Evolutionary conservation across 2,888 invertebrate species (phyloP).

Genomic region (Apomyelois bistriatella): DNA sequence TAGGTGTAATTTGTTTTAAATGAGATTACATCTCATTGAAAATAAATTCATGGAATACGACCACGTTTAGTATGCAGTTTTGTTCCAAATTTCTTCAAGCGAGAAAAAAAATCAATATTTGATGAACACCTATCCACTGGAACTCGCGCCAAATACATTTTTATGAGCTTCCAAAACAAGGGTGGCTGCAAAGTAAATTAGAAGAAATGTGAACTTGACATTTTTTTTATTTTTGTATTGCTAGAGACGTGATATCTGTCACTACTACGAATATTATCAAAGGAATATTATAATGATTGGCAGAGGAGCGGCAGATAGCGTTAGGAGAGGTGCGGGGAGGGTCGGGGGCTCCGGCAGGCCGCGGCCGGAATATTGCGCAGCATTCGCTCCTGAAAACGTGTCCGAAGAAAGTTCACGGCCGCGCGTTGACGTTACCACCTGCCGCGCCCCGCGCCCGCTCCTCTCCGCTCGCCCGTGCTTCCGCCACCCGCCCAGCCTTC

Average conservation of each 20-base stretch:
- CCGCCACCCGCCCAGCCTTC: slow-evolving; percentile 46
- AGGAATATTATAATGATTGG: slow-evolving; percentile 16
- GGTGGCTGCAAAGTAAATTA: slow-evolving; percentile 8
- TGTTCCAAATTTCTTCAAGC: slow-evolving; percentile 42
- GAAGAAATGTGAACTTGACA: too few species aligned
- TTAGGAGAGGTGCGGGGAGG: slow-evolving; percentile 36
- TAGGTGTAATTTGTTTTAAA: too few species aligned
- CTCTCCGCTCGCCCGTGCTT: slow-evolving; percentile 28
- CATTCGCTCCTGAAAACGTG: slow-evolving; percentile 77
- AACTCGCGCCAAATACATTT: slow-evolving; percentile 68
- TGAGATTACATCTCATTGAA: background rate
- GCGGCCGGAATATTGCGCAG: slow-evolving; percentile 70
- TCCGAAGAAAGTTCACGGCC: slow-evolving; percentile 80
- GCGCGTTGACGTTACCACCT: slow-evolving; percentile 75
- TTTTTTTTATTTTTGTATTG: background rate
- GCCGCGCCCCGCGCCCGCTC: slow-evolving; percentile 46
- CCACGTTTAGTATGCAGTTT: slow-evolving; percentile 30
- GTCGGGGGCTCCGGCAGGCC: slow-evolving; percentile 37
- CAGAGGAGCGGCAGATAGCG: slow-evolving; percentile 24
- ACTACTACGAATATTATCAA: slow-evolving; percentile 19
- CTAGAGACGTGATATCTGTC: background rate
- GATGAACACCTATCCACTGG: slow-evolving; percentile 44
- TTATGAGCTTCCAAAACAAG: slow-evolving; percentile 31
- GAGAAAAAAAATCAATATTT: slow-evolving; percentile 38
- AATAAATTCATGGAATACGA: slow-evolving; percentile 20